Conservation (phyloP, 2,113 vertebrate species). For the Hydropotes inermis region DNA sequence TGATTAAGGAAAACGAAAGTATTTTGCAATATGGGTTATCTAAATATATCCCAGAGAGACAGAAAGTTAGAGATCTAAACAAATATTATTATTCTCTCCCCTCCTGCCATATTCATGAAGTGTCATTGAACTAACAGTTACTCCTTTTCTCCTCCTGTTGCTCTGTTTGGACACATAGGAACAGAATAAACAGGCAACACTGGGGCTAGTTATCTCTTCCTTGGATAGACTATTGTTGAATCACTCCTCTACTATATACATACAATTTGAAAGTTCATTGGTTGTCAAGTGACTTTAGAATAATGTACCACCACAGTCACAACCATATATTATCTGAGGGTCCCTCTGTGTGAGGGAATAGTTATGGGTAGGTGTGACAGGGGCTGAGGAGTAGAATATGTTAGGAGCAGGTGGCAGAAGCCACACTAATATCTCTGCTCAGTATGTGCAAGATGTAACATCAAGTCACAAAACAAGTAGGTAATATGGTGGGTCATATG, state of each 20-base stretch:
- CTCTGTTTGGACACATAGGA: background rate
- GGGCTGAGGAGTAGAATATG: background rate
- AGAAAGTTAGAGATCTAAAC: background rate
- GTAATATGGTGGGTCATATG: background rate
- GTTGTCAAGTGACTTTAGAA: background rate
- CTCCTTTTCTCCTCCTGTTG: background rate
- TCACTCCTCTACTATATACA: background rate
- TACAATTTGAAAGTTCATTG: background rate
- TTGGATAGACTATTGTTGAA: background rate
- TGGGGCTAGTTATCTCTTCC: background rate
- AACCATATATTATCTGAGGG: background rate
- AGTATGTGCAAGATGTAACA: background rate
- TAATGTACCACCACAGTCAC: background rate
- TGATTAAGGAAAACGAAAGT: background rate
- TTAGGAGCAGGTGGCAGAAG: background rate
- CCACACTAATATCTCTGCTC: fast-evolving
- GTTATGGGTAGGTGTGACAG: background rate
- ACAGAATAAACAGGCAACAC: background rate
- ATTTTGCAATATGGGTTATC: background rate
- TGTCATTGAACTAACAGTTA: background rate
- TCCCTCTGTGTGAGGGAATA: background rate
- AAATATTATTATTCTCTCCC: background rate
- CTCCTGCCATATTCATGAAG: background rate
- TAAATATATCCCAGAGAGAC: background rate
- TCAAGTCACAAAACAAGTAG: background rate